Percentiles rank a stretch among this genome's conserved stretches.
These are phyloP conservation scores for Acrobasis repandana DNA, from an alignment of 2,888 invertebrate species.

Conservation along the genomic window DNA sequence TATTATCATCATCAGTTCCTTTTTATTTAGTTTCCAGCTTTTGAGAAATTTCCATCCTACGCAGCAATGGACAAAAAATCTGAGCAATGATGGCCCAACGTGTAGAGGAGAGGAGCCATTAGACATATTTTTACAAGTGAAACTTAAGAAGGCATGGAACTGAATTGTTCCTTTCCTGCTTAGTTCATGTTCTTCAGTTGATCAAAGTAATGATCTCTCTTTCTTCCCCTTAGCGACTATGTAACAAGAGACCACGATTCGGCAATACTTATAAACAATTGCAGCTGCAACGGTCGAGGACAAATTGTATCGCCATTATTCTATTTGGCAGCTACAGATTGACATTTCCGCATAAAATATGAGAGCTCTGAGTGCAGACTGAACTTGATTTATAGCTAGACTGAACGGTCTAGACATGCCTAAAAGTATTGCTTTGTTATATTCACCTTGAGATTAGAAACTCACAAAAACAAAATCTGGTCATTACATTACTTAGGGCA, in stretches of 20 bases:
- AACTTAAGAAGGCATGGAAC: not conserved
- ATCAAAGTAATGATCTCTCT: not conserved
- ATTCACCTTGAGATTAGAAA: too few relatives aligned
- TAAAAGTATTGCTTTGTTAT: too few relatives aligned
- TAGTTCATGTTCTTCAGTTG: not conserved
- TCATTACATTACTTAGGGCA: too few relatives aligned
- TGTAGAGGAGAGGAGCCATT: too few relatives aligned
- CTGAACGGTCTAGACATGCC: not conserved
- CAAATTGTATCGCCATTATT: conserved; percentile 62
- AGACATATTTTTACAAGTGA: too few relatives aligned
- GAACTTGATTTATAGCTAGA: conserved; percentile 26
- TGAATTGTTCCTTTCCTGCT: not conserved
- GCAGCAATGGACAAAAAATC: too few relatives aligned
- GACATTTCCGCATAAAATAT: conserved; percentile 37
- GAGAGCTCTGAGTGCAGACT: conserved; percentile 32
- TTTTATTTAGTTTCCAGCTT: too few relatives aligned
- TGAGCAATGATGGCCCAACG: too few relatives aligned
- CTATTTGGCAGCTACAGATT: conserved; percentile 47
- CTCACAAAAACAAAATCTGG: too few relatives aligned
- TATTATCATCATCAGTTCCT: too few relatives aligned
- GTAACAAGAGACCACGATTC: conserved; percentile 18
- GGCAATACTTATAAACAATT: conserved; percentile 28
- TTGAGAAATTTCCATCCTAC: too few relatives aligned
- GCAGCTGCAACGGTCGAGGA: conserved; percentile 40
- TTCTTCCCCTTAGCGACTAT: conserved; percentile 1